These are phyloP conservation scores for Corvus hawaiiensis DNA, from an alignment of 2,113 vertebrate species.

Conservation along the genomic window DNA sequence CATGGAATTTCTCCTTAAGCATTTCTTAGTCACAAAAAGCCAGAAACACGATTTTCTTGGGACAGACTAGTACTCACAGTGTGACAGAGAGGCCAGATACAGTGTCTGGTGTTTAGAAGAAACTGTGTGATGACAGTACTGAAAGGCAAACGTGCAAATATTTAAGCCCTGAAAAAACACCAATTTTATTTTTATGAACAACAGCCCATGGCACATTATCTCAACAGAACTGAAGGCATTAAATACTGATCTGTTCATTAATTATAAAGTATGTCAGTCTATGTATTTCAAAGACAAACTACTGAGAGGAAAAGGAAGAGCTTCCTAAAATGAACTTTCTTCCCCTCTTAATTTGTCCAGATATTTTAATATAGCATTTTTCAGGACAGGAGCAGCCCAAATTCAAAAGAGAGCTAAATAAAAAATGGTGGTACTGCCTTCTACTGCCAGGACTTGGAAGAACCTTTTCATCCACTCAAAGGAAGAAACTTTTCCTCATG, in stretches of 20 bases:
- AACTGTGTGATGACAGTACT: not conserved
- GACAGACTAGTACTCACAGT: not conserved
- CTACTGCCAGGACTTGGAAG: not conserved
- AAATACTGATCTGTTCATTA: not conserved
- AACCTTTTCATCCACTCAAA: not conserved
- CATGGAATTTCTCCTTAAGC: not conserved
- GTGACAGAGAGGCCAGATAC: not conserved
- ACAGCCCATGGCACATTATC: not conserved
- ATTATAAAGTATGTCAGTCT: not conserved
- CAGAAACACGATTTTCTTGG: not conserved
- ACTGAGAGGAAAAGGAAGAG: not conserved
- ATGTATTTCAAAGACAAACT: not conserved
- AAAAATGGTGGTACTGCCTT: not conserved
- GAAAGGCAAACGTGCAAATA: not conserved
- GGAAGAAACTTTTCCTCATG: not conserved
- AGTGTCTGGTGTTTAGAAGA: not conserved
- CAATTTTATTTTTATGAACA: not conserved
- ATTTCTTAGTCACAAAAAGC: not conserved
- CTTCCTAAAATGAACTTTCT: not conserved
- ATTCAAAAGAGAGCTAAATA: not conserved
- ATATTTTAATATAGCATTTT: not conserved
- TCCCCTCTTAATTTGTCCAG: not conserved
- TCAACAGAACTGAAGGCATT: not conserved
- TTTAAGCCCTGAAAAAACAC: not conserved
- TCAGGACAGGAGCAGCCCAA: not conserved